Evolutionary conservation across 1,140 invertebrate species (phyloP), one percentile per base, ranked within the genome.

Genomic region (Vollenhovia emeryi): DNA sequence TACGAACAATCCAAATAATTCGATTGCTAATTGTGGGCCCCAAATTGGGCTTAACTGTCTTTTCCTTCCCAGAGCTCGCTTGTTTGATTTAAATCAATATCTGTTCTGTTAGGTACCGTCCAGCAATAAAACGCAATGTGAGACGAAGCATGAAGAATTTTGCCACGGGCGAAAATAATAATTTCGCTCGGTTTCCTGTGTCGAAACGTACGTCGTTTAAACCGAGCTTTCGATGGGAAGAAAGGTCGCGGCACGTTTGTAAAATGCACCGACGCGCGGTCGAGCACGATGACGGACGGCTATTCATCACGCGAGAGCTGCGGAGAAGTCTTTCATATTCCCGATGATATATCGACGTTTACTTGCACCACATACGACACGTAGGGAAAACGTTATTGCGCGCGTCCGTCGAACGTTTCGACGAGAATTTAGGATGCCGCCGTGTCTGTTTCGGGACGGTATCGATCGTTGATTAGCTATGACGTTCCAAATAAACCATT

Each of bases 301-400:
- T 73, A 82, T 82, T 82, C 78, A 73, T 82, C 78, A 82, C 66
- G 68, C 78, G 64, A 82, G 50, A 82, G 50, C 33, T 57, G 66
- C 66, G 66, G 36, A 45, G 33, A 59, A 82, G 78, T 82, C 78
- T 82, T 71, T 80, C 64, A 73, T 73, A 73, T 82, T 82, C 66
- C 30, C 48, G 78, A 59, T 82, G 78, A 82, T 82, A 57, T 73
- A 82, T 82, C 78, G 78, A 82, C 78, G 66, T 82, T 82, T 71
- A 73, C 48, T 79, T 50, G 78, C 68, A 27, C 21, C 43, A 71
- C 64, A 24, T 43, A 50, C 66, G 66, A 68, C 33, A 79, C 45
- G 62, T 24, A 57, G 50, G 4, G 66, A 73, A 82, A 82, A 82
- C 45, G 78, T 82, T 82, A 82, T 82, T 73, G 78, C 78, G 52